phyloP scores from a whole-genome alignment of 2,888 invertebrate genomes.

The Heteromyza rotundicornis region DNA sequence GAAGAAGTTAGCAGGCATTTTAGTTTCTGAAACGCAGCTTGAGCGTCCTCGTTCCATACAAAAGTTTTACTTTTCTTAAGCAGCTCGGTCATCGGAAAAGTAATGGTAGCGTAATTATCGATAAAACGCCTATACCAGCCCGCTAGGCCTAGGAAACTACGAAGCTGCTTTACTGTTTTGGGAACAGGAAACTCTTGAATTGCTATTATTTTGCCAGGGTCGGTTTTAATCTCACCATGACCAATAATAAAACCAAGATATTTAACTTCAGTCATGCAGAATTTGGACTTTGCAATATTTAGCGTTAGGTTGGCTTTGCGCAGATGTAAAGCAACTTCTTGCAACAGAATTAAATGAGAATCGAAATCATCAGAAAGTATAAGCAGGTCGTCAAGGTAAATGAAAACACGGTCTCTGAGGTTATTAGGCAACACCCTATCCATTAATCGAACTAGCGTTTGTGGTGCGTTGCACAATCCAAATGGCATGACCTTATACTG shows the following conservation, averaged over 20 bases:
- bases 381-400: no score
- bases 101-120: no score
- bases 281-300: no score
- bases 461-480: no score
- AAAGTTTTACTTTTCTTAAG: conserved; percentile 10
- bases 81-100: no score
- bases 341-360: no score
- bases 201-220: conserved; percentile 18
- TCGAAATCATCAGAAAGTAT: no score
- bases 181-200: conserved; percentile 22
- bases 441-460: no score
- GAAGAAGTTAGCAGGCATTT: conserved; percentile 15
- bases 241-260: conserved; percentile 23
- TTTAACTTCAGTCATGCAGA: conserved; percentile 22
- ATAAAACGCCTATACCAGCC: no score
- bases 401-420: no score
- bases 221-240: conserved; percentile 15
- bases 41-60: background rate
- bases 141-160: no score
- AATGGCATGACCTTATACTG: conserved; percentile 25
- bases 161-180: background rate
- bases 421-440: no score
- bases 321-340: conserved; percentile 19
- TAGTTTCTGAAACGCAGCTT: conserved; percentile 7
- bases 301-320: conserved; percentile 25